Evolutionary conservation across 2,797 vertebrate genomes (phyloP).

Genomic region (Champsocephalus esox): DNA sequence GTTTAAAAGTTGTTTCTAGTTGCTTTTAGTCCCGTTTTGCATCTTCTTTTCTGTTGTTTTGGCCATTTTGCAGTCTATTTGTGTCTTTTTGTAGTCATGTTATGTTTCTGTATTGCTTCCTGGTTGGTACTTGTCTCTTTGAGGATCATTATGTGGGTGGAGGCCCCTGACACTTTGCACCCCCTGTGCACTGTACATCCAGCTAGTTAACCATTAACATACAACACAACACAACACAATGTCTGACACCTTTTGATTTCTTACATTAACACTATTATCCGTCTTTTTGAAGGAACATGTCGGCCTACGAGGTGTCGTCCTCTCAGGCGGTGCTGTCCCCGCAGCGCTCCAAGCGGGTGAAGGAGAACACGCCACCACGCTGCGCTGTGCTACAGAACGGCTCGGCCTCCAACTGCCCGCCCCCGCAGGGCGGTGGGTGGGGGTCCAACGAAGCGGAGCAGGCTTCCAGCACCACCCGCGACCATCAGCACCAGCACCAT

Average conservation of each 20-base stretch:
- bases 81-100: too few relatives aligned
- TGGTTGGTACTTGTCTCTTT: too few relatives aligned
- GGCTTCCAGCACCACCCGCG: constrained; percentile 88
- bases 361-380: constrained; percentile 97
- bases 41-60: too few relatives aligned
- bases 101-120: too few relatives aligned
- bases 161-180: too few relatives aligned
- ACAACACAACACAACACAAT: not conserved
- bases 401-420: constrained; percentile 84
- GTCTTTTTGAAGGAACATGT: constrained; percentile 86
- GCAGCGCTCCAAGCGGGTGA: constrained; percentile 96
- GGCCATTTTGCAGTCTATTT: too few relatives aligned
- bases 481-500: constrained; percentile 85
- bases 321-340: constrained; percentile 93
- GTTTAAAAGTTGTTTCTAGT: too few relatives aligned
- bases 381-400: constrained; percentile 92
- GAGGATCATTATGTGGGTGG: too few relatives aligned
- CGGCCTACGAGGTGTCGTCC: constrained; percentile 94
- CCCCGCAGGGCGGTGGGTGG: constrained; percentile 82
- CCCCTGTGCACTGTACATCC: too few relatives aligned
- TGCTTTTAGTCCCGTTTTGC: too few relatives aligned
- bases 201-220: too few relatives aligned
- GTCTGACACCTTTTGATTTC: not conserved
- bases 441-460: constrained; percentile 79
- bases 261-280: constrained; percentile 6